Evolutionary conservation across 2,797 vertebrate species (phyloP).

Genomic region (Sebastes elongatus): DNA sequence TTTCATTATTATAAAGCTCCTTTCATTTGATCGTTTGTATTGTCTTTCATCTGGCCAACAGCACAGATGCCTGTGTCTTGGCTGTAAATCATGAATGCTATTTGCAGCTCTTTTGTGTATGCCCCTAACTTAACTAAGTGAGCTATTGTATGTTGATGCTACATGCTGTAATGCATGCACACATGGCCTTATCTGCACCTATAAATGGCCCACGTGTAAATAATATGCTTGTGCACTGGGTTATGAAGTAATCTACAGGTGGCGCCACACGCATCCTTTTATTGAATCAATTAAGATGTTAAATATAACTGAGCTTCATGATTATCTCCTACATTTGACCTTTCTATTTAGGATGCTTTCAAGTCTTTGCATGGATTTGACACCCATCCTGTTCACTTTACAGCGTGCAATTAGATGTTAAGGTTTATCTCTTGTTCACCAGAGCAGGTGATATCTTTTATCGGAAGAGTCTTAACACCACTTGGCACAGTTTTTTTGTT

Average conservation of each 20-base stretch:
- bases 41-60: conserved; percentile 48
- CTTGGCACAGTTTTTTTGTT: neutral
- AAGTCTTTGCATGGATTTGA: conserved; percentile 57
- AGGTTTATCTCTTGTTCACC: conserved; percentile 11
- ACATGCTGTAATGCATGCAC: conserved; percentile 49
- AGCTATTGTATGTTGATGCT: conserved; percentile 63
- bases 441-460: conserved; percentile 3
- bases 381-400: conserved; percentile 35
- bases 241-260: conserved; percentile 78
- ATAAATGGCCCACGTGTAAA: conserved; percentile 73
- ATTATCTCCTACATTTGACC: conserved; percentile 58
- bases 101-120: conserved; percentile 53
- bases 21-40: conserved; percentile 40
- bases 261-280: conserved; percentile 73
- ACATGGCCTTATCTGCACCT: conserved; percentile 61
- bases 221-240: conserved; percentile 65
- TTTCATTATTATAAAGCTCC: conserved; percentile 67
- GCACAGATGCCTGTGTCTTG: neutral
- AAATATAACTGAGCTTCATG: conserved; percentile 69
- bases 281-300: conserved; percentile 77
- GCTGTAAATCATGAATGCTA: conserved; percentile 31
- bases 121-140: conserved; percentile 19
- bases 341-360: conserved; percentile 69
- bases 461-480: conserved; percentile 14
- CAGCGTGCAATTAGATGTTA: conserved; percentile 18